Evolutionary conservation across 2,797 vertebrate genomes (phyloP).

Genomic region (Chiroxiphia lanceolata): DNA sequence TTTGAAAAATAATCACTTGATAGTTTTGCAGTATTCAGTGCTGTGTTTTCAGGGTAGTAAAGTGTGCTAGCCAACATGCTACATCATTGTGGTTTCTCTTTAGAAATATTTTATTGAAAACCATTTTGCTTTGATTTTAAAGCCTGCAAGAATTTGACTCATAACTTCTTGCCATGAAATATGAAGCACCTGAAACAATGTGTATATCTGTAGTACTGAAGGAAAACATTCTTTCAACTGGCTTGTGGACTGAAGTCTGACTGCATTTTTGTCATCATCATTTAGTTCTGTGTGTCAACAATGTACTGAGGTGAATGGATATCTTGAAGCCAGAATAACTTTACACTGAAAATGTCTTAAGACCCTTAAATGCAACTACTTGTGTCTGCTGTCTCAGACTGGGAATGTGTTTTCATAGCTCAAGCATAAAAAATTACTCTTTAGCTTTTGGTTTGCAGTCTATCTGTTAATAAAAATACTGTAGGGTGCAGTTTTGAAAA

Average conservation of each 20-base stretch:
- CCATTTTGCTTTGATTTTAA: neutral
- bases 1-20: neutral
- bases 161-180: neutral
- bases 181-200: neutral
- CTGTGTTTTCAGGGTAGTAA: constrained; percentile 2
- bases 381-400: neutral
- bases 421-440: neutral
- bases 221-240: neutral
- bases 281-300: neutral
- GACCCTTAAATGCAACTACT: neutral
- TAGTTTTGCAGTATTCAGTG: neutral
- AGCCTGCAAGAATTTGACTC: neutral
- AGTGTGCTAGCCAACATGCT: neutral
- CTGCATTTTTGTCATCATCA: neutral
- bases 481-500: neutral
- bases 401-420: neutral
- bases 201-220: neutral
- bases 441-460: neutral
- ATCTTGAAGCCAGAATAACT: neutral
- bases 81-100: neutral
- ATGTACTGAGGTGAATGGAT: neutral
- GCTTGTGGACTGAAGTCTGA: neutral
- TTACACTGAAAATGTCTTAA: neutral
- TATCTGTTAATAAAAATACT: neutral
- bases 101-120: neutral